phyloP scores from a whole-genome alignment of 2,113 vertebrate genomes.

The Heterochromis multidens region DNA sequence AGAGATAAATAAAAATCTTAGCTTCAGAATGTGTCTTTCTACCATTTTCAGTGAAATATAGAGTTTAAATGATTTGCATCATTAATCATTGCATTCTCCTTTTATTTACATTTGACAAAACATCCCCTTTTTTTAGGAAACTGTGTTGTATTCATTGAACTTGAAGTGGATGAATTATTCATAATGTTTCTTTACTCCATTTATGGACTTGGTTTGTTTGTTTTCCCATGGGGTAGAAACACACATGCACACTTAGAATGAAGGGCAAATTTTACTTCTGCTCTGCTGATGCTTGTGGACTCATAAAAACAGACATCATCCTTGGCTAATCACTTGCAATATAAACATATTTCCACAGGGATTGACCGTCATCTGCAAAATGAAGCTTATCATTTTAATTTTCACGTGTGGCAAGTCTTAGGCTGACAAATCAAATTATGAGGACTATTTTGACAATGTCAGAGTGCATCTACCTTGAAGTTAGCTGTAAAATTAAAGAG shows the following conservation, averaged over 20 bases:
- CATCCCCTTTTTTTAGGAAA: neutral
- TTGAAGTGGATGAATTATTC: constrained; percentile 36
- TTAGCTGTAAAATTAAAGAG: neutral
- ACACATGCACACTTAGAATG: neutral
- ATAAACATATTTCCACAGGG: constrained; percentile 61
- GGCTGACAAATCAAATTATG: constrained; percentile 27
- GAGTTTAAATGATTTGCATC: neutral
- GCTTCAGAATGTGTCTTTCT: neutral
- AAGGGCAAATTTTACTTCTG: constrained; percentile 35
- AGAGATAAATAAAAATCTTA: neutral
- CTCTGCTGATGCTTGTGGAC: constrained; percentile 27
- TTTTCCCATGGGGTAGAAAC: neutral
- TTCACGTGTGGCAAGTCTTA: constrained; percentile 30
- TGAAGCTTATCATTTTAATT: constrained; percentile 53
- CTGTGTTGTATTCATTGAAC: neutral
- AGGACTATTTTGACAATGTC: neutral
- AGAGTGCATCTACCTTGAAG: neutral
- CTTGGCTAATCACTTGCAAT: constrained; percentile 60
- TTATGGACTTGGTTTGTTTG: constrained; percentile 15
- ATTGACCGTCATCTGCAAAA: constrained; percentile 58
- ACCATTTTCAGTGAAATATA: neutral
- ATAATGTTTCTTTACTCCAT: neutral
- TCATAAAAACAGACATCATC: constrained; percentile 55
- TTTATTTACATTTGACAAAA: neutral
- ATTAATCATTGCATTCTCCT: neutral